phyloP scores from a whole-genome alignment of 2,113 vertebrate species.

The Oenanthe melanoleuca region DNA sequence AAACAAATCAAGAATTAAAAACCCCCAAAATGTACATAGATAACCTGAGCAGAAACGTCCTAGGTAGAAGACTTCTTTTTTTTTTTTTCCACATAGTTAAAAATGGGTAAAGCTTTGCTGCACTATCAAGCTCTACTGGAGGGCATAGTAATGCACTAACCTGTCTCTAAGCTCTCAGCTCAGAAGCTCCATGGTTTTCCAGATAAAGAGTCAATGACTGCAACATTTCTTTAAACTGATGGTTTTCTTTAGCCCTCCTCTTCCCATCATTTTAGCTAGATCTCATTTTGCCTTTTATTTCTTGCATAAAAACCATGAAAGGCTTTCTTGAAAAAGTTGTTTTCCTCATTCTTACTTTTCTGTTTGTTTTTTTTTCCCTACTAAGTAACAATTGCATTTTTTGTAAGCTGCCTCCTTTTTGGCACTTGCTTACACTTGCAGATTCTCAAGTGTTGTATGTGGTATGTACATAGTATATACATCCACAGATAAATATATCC shows the following conservation, averaged over 20 bases:
- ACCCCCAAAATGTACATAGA: accelerated
- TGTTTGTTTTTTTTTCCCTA: neutral
- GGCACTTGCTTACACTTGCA: neutral
- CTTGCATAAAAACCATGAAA: accelerated
- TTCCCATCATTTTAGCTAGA: neutral
- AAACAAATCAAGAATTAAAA: neutral
- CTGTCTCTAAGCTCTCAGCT: neutral
- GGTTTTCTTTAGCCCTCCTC: neutral
- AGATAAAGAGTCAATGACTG: neutral
- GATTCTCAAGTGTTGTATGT: neutral
- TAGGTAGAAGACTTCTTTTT: neutral
- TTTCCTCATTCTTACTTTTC: neutral
- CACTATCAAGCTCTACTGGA: neutral
- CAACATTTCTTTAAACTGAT: neutral
- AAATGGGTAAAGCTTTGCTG: neutral
- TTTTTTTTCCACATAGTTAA: neutral
- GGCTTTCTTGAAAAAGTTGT: neutral
- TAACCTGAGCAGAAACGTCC: neutral
- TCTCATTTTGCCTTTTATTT: neutral
- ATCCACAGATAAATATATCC: neutral
- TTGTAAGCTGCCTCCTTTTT: neutral
- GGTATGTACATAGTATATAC: accelerated
- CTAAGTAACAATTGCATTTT: neutral
- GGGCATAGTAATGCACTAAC: accelerated
- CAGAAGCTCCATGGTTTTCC: neutral